Evolutionary conservation across 2,113 vertebrate species (phyloP).

Genomic region (Lepus timidus): DNA sequence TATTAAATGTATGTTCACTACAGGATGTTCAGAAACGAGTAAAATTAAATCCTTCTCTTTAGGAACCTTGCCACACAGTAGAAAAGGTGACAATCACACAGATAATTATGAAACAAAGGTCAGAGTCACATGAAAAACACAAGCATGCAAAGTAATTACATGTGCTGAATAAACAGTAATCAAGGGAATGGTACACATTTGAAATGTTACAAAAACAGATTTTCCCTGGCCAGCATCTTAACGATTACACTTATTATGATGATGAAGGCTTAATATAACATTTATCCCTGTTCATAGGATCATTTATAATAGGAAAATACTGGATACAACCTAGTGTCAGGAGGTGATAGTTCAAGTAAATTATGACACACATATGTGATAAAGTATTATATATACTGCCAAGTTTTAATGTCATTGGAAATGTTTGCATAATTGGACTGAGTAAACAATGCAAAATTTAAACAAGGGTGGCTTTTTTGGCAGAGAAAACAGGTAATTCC

Average conservation of each 20-base stretch:
- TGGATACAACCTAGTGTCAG: not conserved
- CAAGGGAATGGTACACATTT: not conserved
- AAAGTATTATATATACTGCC: not conserved
- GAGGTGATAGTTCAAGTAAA: not conserved
- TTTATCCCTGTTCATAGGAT: not conserved
- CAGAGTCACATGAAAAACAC: not conserved
- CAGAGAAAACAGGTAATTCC: constrained; percentile 28
- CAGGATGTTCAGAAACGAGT: not conserved
- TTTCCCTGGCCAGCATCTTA: not conserved
- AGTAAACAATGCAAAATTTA: constrained; percentile 20
- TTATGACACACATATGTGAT: not conserved
- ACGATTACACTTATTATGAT: not conserved
- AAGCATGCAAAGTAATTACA: not conserved
- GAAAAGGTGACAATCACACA: not conserved
- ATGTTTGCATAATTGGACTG: not conserved
- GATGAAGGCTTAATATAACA: not conserved
- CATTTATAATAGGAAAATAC: constrained; percentile 7
- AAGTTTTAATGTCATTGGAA: not conserved
- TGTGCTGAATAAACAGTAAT: not conserved
- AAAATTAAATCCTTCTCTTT: not conserved
- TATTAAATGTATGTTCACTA: not conserved
- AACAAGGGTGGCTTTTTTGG: not conserved
- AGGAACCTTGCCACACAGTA: not conserved
- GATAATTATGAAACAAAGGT: not conserved
- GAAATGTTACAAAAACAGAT: not conserved